phyloP scores from a whole-genome alignment of 2,888 invertebrate genomes.

The Hydriomena furcata region DNA sequence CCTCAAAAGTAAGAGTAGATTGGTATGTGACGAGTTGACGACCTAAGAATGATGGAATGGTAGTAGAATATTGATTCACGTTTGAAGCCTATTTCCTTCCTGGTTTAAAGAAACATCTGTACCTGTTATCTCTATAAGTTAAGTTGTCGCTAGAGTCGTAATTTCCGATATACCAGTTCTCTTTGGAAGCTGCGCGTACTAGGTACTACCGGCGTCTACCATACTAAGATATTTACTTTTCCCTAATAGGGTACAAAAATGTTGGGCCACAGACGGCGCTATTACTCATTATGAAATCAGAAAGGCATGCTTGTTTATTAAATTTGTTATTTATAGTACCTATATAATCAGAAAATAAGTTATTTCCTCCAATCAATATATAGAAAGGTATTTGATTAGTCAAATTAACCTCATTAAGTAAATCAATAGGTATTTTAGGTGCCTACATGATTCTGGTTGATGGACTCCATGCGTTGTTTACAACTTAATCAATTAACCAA shows the following conservation, averaged over 20 bases:
- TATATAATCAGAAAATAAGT: slow-evolving; percentile 20
- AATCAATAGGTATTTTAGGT: no score
- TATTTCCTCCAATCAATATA: slow-evolving; percentile 16
- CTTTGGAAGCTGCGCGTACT: not conserved
- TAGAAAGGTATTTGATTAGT: slow-evolving; percentile 25
- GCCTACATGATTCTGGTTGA: slow-evolving; percentile 29
- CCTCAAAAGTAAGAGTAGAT: no score
- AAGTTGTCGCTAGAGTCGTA: not conserved
- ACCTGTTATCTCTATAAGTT: no score
- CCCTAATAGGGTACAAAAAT: no score
- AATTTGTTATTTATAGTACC: slow-evolving; percentile 5
- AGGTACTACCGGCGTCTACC: no score
- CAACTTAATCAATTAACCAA: slow-evolving; percentile 47
- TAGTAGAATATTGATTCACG: no score
- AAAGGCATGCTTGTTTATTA: slow-evolving; percentile 9
- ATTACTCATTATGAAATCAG: not conserved
- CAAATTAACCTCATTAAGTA: slow-evolving; percentile 30
- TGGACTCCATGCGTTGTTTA: slow-evolving; percentile 43
- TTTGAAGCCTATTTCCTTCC: no score
- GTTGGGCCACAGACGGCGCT: not conserved
- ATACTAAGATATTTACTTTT: no score
- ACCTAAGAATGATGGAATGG: no score
- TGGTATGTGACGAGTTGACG: no score
- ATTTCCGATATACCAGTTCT: not conserved
- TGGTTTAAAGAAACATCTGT: no score